A percentile compares a stretch with the other conserved stretches of the same genome.
Conservation (phyloP, 2,888 invertebrate species). For the Holacanthella duospinosa region DNA sequence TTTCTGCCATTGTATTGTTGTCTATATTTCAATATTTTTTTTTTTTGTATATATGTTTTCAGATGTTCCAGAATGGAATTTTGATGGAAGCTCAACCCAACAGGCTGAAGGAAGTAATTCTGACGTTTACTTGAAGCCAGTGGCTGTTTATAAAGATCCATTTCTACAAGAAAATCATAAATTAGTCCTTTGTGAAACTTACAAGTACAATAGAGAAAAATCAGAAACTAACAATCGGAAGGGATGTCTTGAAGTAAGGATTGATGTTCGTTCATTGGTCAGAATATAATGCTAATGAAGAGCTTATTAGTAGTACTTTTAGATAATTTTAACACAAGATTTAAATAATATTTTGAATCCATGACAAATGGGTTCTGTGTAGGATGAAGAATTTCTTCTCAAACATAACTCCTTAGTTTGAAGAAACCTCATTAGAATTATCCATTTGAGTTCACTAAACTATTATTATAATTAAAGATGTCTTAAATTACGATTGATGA, state of each 20-base stretch:
- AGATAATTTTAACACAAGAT: no score
- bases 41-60: no score
- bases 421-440: neutral
- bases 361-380: neutral
- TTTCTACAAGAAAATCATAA: constrained; percentile 82
- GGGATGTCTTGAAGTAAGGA: constrained; percentile 53
- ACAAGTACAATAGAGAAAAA: constrained; percentile 70
- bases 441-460: neutral
- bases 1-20: no score
- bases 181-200: constrained; percentile 80
- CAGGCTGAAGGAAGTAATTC: constrained; percentile 80
- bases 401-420: neutral
- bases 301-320: no score
- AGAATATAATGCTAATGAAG: no score
- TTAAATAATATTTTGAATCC: neutral
- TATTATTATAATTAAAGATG: neutral
- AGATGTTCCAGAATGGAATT: constrained; percentile 69
- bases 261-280: constrained; percentile 4
- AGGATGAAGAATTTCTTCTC: neutral
- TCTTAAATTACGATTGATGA: no score
- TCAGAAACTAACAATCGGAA: constrained; percentile 65
- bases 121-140: constrained; percentile 80
- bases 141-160: constrained; percentile 85
- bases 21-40: no score
- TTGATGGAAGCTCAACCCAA: constrained; percentile 83